Percentiles rank a stretch among this genome's conserved stretches.
Evolutionary conservation across 2,888 invertebrate species (phyloP).

Genomic region (Drepana falcataria): DNA sequence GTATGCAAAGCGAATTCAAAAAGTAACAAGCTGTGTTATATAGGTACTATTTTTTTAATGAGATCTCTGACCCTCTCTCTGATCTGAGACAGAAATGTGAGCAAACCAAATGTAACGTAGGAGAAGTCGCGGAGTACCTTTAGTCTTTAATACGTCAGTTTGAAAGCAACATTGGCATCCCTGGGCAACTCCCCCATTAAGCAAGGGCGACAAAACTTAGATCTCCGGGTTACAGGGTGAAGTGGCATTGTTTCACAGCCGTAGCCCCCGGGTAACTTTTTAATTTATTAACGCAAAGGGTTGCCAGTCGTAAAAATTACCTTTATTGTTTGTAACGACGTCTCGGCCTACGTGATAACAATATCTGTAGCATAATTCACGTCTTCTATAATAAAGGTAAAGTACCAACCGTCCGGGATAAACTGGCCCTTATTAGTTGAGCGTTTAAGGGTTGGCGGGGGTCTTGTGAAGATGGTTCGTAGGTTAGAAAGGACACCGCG

Average conservation of each 20-base stretch:
- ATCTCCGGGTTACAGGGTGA: slow-evolving; percentile 64
- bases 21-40: too few relatives aligned
- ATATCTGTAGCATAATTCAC: slow-evolving; percentile 68
- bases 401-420: slow-evolving; percentile 26
- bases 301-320: slow-evolving; percentile 76
- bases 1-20: too few relatives aligned
- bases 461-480: slow-evolving; percentile 20
- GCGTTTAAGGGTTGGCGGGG: slow-evolving; percentile 6
- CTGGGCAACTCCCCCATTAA: slow-evolving; percentile 36
- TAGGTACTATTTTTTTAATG: too few relatives aligned
- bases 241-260: slow-evolving; percentile 69
- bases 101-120: too few relatives aligned
- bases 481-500: slow-evolving; percentile 32
- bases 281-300: slow-evolving; percentile 76
- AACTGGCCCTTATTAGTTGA: slow-evolving; percentile 21
- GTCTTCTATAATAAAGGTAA: slow-evolving; percentile 42
- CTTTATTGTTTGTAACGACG: slow-evolving; percentile 78
- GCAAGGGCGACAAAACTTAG: slow-evolving; percentile 61
- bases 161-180: slow-evolving; percentile 20
- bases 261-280: slow-evolving; percentile 60
- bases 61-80: too few relatives aligned
- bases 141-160: background rate
- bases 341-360: slow-evolving; percentile 77
- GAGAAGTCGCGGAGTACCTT: too few relatives aligned
- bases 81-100: too few relatives aligned